phyloP scores from a whole-genome alignment of 2,113 vertebrate genomes.

The Erpornis zantholeuca region DNA sequence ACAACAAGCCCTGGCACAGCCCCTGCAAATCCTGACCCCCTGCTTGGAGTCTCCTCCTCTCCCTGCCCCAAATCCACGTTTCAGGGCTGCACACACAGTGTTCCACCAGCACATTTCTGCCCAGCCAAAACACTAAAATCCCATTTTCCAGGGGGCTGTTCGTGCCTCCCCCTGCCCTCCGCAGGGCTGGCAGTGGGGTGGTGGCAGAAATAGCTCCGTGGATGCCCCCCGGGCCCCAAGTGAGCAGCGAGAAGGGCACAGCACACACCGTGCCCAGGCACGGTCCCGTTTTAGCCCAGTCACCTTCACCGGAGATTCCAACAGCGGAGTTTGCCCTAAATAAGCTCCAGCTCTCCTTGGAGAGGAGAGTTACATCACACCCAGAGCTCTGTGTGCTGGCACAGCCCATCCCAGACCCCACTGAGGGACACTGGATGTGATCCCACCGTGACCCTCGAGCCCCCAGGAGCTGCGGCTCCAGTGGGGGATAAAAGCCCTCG shows the following conservation, averaged over 20 bases:
- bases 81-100: accelerated
- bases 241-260: background rate
- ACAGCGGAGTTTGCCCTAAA: background rate
- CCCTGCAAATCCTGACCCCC: background rate
- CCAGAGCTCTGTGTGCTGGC: background rate
- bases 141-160: background rate
- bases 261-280: background rate
- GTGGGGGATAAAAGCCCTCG: background rate
- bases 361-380: background rate
- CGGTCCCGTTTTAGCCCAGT: background rate
- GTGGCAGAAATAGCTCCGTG: background rate
- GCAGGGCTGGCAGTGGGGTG: background rate
- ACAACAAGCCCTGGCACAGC: background rate
- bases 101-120: background rate
- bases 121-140: background rate
- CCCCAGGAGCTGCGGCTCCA: background rate
- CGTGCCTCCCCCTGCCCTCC: accelerated
- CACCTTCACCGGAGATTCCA: background rate
- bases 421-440: background rate
- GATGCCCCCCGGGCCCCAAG: background rate
- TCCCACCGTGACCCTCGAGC: accelerated
- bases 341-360: background rate
- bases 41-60: background rate
- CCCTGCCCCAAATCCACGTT: background rate
- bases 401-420: background rate